Base-by-base conservation (phyloP, 2,113 vertebrate genomes). In the Mustelus asterias region DNA sequence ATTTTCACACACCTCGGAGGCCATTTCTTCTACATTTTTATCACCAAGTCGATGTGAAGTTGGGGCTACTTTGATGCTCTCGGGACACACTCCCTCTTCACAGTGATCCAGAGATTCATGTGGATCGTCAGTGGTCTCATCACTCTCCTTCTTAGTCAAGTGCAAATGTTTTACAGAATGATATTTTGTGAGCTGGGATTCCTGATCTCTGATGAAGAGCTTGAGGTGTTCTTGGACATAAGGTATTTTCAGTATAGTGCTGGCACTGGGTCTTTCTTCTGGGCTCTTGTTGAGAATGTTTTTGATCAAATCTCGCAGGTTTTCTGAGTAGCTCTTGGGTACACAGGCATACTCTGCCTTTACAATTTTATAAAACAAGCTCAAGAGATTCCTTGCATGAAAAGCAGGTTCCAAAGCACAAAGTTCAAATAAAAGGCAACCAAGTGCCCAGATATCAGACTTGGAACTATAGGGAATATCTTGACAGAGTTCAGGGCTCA, bases 381-480 rank as follows among this genome's bases (percentile, higher is more conserved):
- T 97, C 69, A 98, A 95, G 63, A 98, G 97, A 96, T 98, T 98
- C 48, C 97, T 96, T 48, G 98, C 97, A 58, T 96, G 80, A 96
- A 98, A 98, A 0, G 98, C 97, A 37, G 98, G 97, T 85, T 96
- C 97, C 95, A 98, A 97, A 20, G 97, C 96, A 60, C 98, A 98
- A 22, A 98, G 95, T 96, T 98, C 98, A 95, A 97, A 98, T 63
- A 98, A 97, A 60, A 98, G 96, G 94, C 98, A 98, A 41, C 98
- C 98, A 10, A 98, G 97, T 6, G 98, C 98, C 98, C 98, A 98
- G 78, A 98, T 97, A 33, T 98, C 98, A 13, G 97, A 97, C 96
- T 98, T 98, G 33, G 97, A 97, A 96, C 98, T 98, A 97, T 98
- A 98, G 0, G 98, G 98, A 65, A 98, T 96, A 5, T 98, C 98